Percentiles rank a stretch among this genome's conserved stretches.
Conservation (phyloP, 1,140 invertebrate species). For the Trialeurodes vaporariorum region DNA sequence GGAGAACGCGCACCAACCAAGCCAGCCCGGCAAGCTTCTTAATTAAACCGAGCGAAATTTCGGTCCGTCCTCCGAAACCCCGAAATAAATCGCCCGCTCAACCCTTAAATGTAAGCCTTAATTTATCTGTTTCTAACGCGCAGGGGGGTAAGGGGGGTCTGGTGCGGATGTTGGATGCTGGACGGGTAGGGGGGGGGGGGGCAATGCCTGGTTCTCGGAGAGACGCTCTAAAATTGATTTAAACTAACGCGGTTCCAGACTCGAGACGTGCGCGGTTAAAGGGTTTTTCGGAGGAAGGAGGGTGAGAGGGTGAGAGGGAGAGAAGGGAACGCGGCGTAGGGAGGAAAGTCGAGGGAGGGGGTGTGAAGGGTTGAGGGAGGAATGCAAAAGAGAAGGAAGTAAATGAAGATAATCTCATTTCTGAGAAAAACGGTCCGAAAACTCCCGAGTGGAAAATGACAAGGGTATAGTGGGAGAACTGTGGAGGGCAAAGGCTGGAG, state of each 20-base stretch:
- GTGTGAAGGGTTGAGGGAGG: too few relatives aligned
- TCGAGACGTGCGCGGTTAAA: too few relatives aligned
- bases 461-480: too few relatives aligned
- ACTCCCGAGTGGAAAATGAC: neutral
- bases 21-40: neutral
- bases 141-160: too few relatives aligned
- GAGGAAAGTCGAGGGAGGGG: neutral
- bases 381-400: neutral
- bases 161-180: too few relatives aligned
- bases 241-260: neutral
- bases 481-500: too few relatives aligned
- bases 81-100: neutral
- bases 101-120: neutral
- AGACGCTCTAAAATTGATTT: neutral
- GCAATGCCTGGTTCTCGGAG: neutral
- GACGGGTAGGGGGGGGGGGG: too few relatives aligned
- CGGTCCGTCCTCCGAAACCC: neutral
- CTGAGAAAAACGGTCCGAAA: neutral
- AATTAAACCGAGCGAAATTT: neutral
- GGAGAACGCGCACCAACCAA: too few relatives aligned
- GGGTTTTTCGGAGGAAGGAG: neutral
- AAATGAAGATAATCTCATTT: constrained; percentile 1
- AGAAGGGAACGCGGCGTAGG: too few relatives aligned
- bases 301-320: neutral
- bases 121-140: neutral